These are phyloP conservation scores for Drosophila sulfurigaster DNA, from an alignment of 1,140 invertebrate genomes.

Conservation along the genomic window DNA sequence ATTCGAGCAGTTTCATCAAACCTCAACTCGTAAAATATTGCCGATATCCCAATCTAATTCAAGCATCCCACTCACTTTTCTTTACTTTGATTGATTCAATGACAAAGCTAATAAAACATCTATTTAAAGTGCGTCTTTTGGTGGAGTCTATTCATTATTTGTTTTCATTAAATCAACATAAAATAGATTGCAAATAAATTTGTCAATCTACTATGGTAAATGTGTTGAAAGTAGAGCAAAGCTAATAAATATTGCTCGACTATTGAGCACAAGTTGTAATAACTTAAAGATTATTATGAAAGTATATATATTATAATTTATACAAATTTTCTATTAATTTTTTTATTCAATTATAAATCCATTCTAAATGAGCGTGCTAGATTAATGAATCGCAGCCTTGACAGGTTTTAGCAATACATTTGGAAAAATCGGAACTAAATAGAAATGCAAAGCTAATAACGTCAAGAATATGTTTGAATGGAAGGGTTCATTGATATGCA, in stretches of 20 bases:
- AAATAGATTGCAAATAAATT: no score
- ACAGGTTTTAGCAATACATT: no score
- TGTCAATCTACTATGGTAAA: no score
- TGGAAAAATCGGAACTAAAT: background rate
- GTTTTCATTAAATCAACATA: background rate
- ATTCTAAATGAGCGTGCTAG: background rate
- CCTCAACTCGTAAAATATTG: background rate
- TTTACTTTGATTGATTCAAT: background rate
- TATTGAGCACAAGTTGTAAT: no score
- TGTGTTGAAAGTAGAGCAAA: no score
- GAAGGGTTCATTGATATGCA: slow-evolving; percentile 71
- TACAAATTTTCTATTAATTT: no score
- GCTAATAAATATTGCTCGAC: no score
- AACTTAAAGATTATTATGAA: no score
- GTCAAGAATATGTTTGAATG: background rate
- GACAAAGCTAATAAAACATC: background rate
- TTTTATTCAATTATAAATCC: background rate
- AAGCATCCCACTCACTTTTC: background rate
- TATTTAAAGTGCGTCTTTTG: background rate
- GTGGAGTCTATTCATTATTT: no score
- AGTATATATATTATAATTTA: no score
- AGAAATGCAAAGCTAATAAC: slow-evolving; percentile 4
- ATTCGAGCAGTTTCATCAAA: background rate
- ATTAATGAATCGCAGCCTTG: background rate
- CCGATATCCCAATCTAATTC: no score